These are phyloP conservation scores for Encarsia formosa DNA, from an alignment of 2,888 invertebrate genomes.

Conservation along the genomic window DNA sequence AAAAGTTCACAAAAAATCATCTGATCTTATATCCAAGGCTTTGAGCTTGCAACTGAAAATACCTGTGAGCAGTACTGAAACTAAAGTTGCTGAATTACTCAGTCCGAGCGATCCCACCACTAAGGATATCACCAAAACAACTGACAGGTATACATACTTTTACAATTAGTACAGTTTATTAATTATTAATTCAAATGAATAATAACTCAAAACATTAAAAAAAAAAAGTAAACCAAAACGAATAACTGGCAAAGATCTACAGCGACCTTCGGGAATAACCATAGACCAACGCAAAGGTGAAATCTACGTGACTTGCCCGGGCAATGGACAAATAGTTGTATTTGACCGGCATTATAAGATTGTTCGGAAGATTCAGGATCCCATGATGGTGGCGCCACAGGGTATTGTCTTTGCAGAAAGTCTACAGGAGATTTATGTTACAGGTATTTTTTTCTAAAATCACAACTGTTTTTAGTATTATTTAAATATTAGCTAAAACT, in stretches of 20 bases:
- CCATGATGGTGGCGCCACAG: slow-evolving; percentile 61
- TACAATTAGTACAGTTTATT: too few species aligned
- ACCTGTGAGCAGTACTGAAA: too few species aligned
- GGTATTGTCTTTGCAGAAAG: slow-evolving; percentile 60
- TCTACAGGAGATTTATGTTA: slow-evolving; percentile 59
- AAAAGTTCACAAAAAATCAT: slow-evolving; percentile 57
- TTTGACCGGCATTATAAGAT: slow-evolving; percentile 55
- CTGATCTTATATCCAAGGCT: slow-evolving; percentile 52
- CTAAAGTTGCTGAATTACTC: too few species aligned
- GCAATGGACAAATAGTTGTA: slow-evolving; percentile 59
- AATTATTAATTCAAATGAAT: background rate
- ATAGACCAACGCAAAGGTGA: slow-evolving; percentile 62
- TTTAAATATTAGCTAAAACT: too few species aligned
- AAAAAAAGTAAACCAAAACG: background rate
- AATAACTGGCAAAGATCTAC: slow-evolving; percentile 47
- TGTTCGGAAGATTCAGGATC: slow-evolving; percentile 54
- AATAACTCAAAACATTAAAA: background rate
- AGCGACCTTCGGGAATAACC: slow-evolving; percentile 66
- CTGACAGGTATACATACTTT: too few species aligned
- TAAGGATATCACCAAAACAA: too few species aligned
- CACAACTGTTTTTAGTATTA: too few species aligned
- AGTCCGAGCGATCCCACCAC: too few species aligned
- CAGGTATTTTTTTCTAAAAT: slow-evolving; percentile 52
- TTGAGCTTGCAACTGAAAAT: slow-evolving; percentile 31
- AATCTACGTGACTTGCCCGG: slow-evolving; percentile 63